These are phyloP conservation scores for Lithophane socia DNA, from an alignment of 2,888 invertebrate species.

Conservation along the genomic window DNA sequence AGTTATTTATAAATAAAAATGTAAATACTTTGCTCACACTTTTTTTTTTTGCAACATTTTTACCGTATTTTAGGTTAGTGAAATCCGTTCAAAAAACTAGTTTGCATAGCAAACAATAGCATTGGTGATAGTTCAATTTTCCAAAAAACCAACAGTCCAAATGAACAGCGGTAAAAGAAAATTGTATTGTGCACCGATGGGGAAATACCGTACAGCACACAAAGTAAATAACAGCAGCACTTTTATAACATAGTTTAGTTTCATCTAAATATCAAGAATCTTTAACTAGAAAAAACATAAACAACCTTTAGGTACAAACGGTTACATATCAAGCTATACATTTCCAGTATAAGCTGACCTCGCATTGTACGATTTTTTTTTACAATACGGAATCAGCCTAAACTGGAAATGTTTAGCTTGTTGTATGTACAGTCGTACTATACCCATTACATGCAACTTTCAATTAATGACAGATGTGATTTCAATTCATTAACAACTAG, in stretches of 20 bases:
- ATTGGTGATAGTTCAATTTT: conserved; percentile 42
- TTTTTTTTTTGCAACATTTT: neutral
- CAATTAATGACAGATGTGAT: no score
- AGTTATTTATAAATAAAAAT: neutral
- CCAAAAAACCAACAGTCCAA: conserved; percentile 26
- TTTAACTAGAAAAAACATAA: neutral
- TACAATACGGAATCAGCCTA: no score
- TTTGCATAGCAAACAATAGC: conserved; percentile 42
- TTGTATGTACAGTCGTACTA: neutral
- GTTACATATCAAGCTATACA: no score
- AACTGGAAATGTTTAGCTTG: no score
- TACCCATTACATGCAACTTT: neutral
- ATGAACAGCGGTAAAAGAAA: conserved; percentile 28
- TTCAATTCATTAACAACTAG: no score
- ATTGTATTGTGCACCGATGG: conserved; percentile 16
- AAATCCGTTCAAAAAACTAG: conserved; percentile 23
- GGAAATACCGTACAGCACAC: neutral
- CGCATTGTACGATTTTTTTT: no score
- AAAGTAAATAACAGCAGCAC: neutral
- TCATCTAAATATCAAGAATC: neutral
- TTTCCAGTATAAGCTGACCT: neutral
- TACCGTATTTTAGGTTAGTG: conserved; percentile 9
- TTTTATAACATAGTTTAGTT: neutral
- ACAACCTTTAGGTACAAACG: neutral
- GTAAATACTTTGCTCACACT: neutral